Conservation (phyloP, 2,797 vertebrate species). For the Gymnocypris eckloni region DNA sequence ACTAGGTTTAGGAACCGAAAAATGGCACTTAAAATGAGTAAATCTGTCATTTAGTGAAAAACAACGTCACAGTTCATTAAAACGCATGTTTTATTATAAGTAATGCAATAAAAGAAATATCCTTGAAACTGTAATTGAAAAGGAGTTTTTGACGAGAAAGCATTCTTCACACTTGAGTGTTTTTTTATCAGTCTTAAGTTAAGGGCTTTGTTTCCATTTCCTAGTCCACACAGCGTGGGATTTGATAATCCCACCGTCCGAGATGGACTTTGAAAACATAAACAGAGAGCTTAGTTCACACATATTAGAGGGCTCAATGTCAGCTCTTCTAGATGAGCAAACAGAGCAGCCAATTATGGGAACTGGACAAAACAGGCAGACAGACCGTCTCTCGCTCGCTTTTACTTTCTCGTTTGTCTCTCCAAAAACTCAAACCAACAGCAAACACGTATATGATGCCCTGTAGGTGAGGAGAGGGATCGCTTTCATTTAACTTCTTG, state of each 20-base stretch:
- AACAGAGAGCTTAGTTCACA: conserved; percentile 38
- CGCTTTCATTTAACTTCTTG: conserved; percentile 27
- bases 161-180: conserved; percentile 1
- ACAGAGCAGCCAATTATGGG: conserved; percentile 5
- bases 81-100: neutral
- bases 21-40: neutral
- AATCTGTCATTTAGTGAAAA: neutral
- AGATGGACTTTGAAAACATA: conserved; percentile 24
- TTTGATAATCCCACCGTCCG: conserved; percentile 32
- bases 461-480: neutral
- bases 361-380: neutral
- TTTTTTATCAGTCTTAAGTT: conserved; percentile 18
- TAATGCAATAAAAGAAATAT: neutral
- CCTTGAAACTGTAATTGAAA: neutral
- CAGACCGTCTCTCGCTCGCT: neutral
- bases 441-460: conserved; percentile 7
- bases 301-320: conserved; percentile 28
- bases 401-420: neutral
- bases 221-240: conserved; percentile 12
- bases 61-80: neutral
- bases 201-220: conserved; percentile 43
- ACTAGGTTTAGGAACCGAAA: neutral
- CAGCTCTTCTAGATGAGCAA: conserved; percentile 25
- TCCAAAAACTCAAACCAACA: neutral
- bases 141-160: neutral